These are phyloP conservation scores for Myotis brandtii DNA, from an alignment of 2,113 vertebrate species.

Conservation along the genomic window DNA sequence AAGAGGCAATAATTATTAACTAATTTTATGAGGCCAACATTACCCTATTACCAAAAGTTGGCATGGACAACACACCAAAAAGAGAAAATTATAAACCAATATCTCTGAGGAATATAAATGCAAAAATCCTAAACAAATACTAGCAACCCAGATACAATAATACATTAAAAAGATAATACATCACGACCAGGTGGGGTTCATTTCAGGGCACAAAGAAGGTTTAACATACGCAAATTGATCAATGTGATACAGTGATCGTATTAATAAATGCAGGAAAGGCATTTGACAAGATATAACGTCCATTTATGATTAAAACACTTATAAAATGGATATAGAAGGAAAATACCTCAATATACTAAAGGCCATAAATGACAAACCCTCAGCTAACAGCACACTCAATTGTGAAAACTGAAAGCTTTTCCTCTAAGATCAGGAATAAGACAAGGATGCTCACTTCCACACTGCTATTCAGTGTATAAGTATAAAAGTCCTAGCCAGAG, in stretches of 20 bases:
- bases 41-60: background rate
- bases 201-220: background rate
- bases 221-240: background rate
- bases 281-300: too few relatives aligned
- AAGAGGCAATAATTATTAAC: background rate
- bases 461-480: too few relatives aligned
- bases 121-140: background rate
- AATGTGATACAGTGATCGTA: too few relatives aligned
- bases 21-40: background rate
- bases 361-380: too few relatives aligned
- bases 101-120: background rate
- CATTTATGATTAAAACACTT: too few relatives aligned
- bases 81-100: background rate
- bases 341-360: too few relatives aligned
- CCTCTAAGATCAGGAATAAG: too few relatives aligned
- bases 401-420: too few relatives aligned
- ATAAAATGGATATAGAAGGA: too few relatives aligned
- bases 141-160: background rate
- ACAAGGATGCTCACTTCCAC: too few relatives aligned
- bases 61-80: background rate
- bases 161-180: background rate
- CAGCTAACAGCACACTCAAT: too few relatives aligned
- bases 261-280: too few relatives aligned
- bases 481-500: background rate
- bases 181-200: background rate